Percentiles rank a stretch among this genome's conserved stretches.
Evolutionary conservation across 2,888 invertebrate species (phyloP).

Genomic region (Ennomos erosarius): DNA sequence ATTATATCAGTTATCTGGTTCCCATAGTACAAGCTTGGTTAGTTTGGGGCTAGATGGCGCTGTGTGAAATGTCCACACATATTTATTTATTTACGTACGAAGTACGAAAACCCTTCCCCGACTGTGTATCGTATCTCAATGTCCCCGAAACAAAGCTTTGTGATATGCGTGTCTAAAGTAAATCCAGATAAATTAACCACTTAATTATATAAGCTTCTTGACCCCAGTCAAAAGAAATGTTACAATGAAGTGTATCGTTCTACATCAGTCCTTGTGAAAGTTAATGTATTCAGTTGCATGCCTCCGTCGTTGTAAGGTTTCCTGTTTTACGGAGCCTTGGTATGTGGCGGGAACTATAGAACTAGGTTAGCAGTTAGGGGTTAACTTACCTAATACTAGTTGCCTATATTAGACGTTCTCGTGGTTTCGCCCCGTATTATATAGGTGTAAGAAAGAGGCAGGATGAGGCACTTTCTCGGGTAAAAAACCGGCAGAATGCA

Average conservation of each 20-base stretch:
- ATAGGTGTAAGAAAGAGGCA: no score
- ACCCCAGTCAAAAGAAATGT: conserved; percentile 28
- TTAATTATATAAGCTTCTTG: conserved; percentile 8
- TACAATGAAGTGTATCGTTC: conserved; percentile 46
- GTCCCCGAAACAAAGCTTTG: conserved; percentile 4
- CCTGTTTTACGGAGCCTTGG: conserved; percentile 41
- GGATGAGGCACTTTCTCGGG: no score
- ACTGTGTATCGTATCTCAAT: no score
- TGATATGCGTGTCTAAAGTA: conserved; percentile 14
- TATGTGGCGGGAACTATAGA: conserved; percentile 16
- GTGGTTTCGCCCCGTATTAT: no score
- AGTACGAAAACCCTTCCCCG: no score
- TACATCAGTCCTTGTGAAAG: conserved; percentile 51
- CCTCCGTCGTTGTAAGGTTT: conserved; percentile 44
- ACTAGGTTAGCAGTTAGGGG: conserved; percentile 20
- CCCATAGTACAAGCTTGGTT: no score
- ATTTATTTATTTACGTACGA: no score
- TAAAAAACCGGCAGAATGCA: no score
- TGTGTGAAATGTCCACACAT: no score
- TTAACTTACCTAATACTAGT: background rate
- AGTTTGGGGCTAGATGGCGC: no score
- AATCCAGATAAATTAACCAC: conserved; percentile 13
- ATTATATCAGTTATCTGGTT: no score
- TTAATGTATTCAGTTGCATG: conserved; percentile 52
- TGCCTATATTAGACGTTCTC: no score